phyloP scores from a whole-genome alignment of 2,888 invertebrate species.

The Sipunculus nudus region DNA sequence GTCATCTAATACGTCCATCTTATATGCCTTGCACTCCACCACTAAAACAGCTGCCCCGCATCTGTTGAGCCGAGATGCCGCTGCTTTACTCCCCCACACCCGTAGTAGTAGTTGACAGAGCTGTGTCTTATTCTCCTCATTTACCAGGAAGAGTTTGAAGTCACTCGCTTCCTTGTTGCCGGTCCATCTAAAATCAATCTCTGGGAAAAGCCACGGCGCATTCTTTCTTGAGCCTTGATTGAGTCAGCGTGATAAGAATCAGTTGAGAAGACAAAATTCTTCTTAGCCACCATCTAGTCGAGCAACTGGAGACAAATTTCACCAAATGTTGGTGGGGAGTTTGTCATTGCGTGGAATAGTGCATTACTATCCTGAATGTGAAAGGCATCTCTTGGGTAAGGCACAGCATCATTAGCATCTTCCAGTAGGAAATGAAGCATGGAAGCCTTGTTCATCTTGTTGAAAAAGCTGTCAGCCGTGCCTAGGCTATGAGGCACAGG shows the following conservation, averaged over 20 bases:
- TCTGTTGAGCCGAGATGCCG: conserved; percentile 13
- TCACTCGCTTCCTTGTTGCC: conserved; percentile 19
- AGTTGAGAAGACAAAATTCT: conserved; percentile 14
- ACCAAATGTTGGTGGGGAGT: conserved; percentile 8
- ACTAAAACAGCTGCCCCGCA: neutral
- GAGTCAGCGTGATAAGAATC: conserved; percentile 11
- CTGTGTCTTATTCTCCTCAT: conserved; percentile 17
- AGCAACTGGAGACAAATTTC: conserved; percentile 14
- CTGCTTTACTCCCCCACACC: conserved; percentile 12
- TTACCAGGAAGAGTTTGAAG: conserved; percentile 16
- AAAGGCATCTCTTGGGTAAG: conserved; percentile 4
- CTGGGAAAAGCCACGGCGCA: conserved; percentile 9
- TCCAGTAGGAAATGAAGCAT: conserved; percentile 17
- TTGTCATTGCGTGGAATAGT: conserved; percentile 13
- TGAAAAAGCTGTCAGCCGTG: conserved; percentile 24
- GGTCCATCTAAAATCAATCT: conserved; percentile 6
- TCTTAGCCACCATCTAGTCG: conserved; percentile 12
- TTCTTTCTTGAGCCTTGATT: conserved; percentile 17
- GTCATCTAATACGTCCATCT: conserved; percentile 3
- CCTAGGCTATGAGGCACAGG: conserved; percentile 22
- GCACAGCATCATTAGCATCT: neutral
- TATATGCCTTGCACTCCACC: conserved; percentile 15
- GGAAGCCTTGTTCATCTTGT: conserved; percentile 23
- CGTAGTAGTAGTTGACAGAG: conserved; percentile 8
- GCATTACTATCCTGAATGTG: conserved; percentile 18